These are phyloP conservation scores for Uloborus diversus DNA, from an alignment of 1,140 invertebrate species.

Conservation along the genomic window DNA sequence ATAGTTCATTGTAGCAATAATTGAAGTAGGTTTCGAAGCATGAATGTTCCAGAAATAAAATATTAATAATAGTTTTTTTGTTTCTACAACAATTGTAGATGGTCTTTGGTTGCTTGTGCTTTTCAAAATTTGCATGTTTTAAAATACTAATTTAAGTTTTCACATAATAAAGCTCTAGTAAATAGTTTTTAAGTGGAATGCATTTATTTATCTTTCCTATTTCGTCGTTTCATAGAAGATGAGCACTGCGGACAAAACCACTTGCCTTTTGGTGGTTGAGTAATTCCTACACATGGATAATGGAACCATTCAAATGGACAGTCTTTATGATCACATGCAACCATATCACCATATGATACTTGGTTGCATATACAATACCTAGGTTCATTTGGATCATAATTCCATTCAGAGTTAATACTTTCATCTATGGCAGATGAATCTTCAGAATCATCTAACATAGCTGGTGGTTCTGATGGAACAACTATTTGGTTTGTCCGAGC, in stretches of 20 bases:
- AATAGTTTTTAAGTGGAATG: background rate
- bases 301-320: conserved; percentile 99
- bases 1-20: background rate
- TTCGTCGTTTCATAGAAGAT: conserved; percentile 84
- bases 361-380: conserved; percentile 98
- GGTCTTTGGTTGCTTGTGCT: no score
- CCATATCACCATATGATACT: conserved; percentile 99
- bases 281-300: conserved; percentile 96
- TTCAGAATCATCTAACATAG: conserved; percentile 65
- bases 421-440: conserved; percentile 64
- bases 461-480: conserved; percentile 22
- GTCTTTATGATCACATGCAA: conserved; percentile 97
- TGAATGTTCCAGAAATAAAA: no score
- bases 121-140: no score
- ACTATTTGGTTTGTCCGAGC: conserved; percentile 5
- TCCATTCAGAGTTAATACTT: conserved; percentile 68
- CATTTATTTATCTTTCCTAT: conserved; percentile 60
- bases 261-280: conserved; percentile 94
- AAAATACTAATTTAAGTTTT: background rate
- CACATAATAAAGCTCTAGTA: background rate
- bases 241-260: conserved; percentile 98
- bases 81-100: no score
- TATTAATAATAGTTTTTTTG: no score
- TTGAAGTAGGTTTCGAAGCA: background rate
- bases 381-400: conserved; percentile 75